A percentile compares a stretch with the other conserved stretches of the same genome.
These are phyloP conservation scores for Acrocephalus arundinaceus DNA, from an alignment of 2,113 vertebrate species.

Conservation along the genomic window DNA sequence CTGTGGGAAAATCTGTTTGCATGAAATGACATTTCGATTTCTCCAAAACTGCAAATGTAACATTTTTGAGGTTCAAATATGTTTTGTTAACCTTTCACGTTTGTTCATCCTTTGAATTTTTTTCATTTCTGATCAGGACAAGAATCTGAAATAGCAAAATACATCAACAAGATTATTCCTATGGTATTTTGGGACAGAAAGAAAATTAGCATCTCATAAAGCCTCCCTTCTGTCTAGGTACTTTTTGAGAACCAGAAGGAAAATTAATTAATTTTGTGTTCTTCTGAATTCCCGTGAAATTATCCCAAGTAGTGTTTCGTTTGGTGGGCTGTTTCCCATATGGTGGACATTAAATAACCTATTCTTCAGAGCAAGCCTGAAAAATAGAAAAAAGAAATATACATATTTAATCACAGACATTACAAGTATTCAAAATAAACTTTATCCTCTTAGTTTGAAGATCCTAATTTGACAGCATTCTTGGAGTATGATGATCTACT, in stretches of 20 bases:
- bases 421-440: neutral
- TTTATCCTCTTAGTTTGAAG: neutral
- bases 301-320: neutral
- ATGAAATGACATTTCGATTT: constrained; percentile 54
- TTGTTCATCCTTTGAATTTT: constrained; percentile 23
- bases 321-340: neutral
- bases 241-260: neutral
- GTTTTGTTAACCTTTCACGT: constrained; percentile 46
- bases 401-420: neutral
- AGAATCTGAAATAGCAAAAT: constrained; percentile 30
- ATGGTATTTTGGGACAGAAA: neutral
- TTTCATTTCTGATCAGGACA: constrained; percentile 15
- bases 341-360: neutral
- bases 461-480: neutral
- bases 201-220: neutral
- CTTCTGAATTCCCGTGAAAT: neutral
- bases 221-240: neutral
- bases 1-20: constrained; percentile 51
- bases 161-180: neutral
- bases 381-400: neutral
- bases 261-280: neutral
- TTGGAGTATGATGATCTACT: neutral
- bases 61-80: constrained; percentile 42
- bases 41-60: constrained; percentile 24
- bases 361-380: neutral